Base-by-base conservation (phyloP, 2,797 vertebrate species). In the Ctenopoma kingsleyae region DNA sequence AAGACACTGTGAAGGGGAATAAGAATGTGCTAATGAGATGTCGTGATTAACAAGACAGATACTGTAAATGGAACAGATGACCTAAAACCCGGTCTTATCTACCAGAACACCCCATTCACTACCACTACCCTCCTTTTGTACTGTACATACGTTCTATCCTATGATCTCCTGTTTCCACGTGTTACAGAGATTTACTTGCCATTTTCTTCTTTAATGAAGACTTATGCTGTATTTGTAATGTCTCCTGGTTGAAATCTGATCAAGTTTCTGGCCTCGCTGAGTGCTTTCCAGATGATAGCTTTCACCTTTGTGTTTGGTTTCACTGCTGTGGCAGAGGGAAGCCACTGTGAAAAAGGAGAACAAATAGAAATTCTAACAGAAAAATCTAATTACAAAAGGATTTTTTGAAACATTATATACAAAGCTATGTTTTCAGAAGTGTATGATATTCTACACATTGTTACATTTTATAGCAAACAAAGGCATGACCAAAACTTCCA, bases 181-280 rank as follows among this genome's bases (percentile, higher is more conserved):
- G 75, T 87, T 83, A 75, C 76, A 83, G 83, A 78, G 84, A 92
- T 92, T 87, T 88, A 91, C 90, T 86, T 80, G 74, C 81, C 74
- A 85, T 91, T 93, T 94, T 92, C 90, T 85, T 92, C 89, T 92
- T 94, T 94, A 93, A 92, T 90, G 86, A 85, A 90, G 89, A 91
- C 83, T 76, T 87, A 87, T 76, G 87, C 77, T 60, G 87, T 82
- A 79, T 87, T 89, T 78, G 74, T 90, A 92, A 92, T 84, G 89
- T 85, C 87, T 90, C 82, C 81, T 76, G 69, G 82, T 54, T 84
- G 87, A 89, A 93, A 91, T 86, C 67, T 80, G 92, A 92, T 91
- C 91, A 87, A 88, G 90, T 86, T 87, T 74, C 84, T 63, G 84
- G 86, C 83, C 77, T 85, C 46, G 41, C 86, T 87, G 86, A 92